These are phyloP conservation scores for Ptiloglossa arizonensis DNA, from an alignment of 1,140 invertebrate species.

Conservation along the genomic window DNA sequence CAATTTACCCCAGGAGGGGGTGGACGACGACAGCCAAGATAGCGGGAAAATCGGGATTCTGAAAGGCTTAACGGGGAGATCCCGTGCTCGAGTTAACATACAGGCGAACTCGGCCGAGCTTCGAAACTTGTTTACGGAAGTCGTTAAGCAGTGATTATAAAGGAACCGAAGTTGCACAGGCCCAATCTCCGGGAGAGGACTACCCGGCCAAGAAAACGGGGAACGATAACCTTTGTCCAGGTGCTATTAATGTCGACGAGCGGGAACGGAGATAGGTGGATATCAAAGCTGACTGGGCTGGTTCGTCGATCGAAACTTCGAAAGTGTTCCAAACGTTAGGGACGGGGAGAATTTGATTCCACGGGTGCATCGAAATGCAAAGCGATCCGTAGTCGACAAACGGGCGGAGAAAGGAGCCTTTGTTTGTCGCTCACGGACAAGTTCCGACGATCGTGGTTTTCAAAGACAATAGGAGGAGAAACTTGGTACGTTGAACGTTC, in stretches of 20 bases:
- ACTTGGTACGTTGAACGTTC: too few species aligned
- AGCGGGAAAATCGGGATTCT: too few species aligned
- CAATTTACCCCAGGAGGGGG: too few species aligned
- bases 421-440: background rate
- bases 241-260: background rate
- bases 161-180: background rate
- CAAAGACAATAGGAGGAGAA: background rate
- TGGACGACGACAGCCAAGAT: too few species aligned
- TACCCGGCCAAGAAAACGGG: background rate
- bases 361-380: background rate
- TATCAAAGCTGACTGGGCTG: background rate
- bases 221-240: background rate
- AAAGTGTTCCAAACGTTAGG: too few species aligned
- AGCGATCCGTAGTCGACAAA: background rate
- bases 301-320: background rate
- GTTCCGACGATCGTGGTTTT: background rate
- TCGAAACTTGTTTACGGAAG: conserved; percentile 33
- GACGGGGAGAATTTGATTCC: background rate
- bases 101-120: background rate
- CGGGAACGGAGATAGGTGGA: too few species aligned
- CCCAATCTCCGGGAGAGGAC: too few species aligned
- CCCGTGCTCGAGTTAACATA: background rate
- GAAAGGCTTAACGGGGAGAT: too few species aligned
- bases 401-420: too few species aligned
- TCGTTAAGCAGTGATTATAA: conserved; percentile 2